Base-by-base conservation (phyloP, 2,797 vertebrate species). In the Antrozous pallidus region DNA sequence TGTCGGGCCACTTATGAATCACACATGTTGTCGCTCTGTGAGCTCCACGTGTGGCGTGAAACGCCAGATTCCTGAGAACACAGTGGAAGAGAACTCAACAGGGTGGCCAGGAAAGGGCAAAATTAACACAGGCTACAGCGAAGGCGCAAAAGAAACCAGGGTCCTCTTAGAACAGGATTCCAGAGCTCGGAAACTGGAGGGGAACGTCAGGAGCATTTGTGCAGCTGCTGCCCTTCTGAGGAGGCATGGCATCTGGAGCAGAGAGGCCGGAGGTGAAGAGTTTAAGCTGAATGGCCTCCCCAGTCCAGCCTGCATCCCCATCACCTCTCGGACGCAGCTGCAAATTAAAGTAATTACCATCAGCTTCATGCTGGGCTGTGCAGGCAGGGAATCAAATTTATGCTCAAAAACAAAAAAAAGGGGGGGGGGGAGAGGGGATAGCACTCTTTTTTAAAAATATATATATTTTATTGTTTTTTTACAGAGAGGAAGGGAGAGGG, bases 1-100 rank as follows among this genome's bases (percentile, higher is more conserved):
- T 45, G 67, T 73, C 82, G 77, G 96, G 75, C 77, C 92, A 95
- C 82, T 92, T 95, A 91, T 95, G 93, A 95, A 96, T 97, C 94
- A 91, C 80, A 90, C 90, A 42, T 90, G 96, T 87, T 93, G 96
- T 94, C 69, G 67, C 82, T 87, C 63, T 71, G 86, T 90, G 70
- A 49, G 81, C 71, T 95, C 94, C 81, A 70, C 69, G 63, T 49
- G 58, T 31, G 63, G 47, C 74, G 81, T 63, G 84, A 77, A 95
- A 95, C 67, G 74, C 65, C 81, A 91, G 82, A 26, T 91, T 63
- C 90, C 91, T 96, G 93, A 96, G 93, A 83, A 67, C 47, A 69
- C 78, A 90, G 56, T 61, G 33, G 91, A 92, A 85, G 54, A 74
- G 95, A 78, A 92, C 17, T 0, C 78, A 96, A 93, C 31, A 85